Conservation (phyloP, 2,797 vertebrate species). For the Potorous gilbertii region DNA sequence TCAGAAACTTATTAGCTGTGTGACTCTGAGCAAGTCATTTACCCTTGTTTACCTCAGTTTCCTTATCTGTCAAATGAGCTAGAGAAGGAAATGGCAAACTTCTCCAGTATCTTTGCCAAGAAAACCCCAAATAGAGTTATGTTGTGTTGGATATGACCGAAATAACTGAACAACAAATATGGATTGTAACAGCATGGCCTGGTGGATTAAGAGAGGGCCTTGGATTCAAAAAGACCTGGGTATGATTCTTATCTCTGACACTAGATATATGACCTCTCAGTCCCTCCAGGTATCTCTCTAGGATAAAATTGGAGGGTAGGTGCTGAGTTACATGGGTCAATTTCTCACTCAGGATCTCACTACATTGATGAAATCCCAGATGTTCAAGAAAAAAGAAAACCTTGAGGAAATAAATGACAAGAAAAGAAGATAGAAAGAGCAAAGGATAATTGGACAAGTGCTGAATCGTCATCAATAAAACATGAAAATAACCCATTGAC, state of each 20-base stretch:
- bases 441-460: no score
- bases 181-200: not conserved
- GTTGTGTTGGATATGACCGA: not conserved
- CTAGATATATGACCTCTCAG: not conserved
- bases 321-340: not conserved
- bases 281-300: not conserved
- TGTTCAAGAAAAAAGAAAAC: not conserved
- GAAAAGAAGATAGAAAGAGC: not conserved
- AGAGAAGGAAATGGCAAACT: not conserved
- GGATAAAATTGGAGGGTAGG: not conserved
- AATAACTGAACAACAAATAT: not conserved
- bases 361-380: not conserved
- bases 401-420: not conserved
- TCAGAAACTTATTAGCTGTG: not conserved
- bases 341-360: not conserved
- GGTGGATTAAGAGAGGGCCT: no score
- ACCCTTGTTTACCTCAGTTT: not conserved
- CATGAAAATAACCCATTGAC: no score
- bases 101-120: not conserved
- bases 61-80: not conserved
- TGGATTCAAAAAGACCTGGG: no score
- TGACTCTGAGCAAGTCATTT: not conserved
- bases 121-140: not conserved
- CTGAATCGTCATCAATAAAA: no score
- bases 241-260: not conserved